phyloP scores from a whole-genome alignment of 2,113 vertebrate species.

The Hirundichthys speculiger region DNA sequence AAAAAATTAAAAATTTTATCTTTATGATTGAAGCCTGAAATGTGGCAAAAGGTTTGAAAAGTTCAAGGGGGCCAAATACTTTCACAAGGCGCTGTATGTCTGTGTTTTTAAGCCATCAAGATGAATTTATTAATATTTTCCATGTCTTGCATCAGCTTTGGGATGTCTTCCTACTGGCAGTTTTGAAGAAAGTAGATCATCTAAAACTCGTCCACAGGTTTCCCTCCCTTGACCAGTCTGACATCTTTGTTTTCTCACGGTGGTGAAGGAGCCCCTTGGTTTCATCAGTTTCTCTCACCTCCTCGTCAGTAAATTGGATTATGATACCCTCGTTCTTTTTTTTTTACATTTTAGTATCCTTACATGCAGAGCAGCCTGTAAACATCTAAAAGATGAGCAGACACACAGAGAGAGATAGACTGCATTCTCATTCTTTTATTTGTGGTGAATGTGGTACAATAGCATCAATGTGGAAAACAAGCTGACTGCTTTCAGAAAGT shows the following conservation, averaged over 20 bases:
- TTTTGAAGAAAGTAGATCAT: neutral
- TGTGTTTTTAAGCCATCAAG: no score
- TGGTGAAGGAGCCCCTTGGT: conserved; percentile 85
- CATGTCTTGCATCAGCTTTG: no score
- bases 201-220: neutral
- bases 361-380: no score
- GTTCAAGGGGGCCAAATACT: no score
- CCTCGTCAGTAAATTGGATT: conserved; percentile 83
- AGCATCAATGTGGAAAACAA: conserved; percentile 46
- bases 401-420: conserved; percentile 2
- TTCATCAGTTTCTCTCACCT: conserved; percentile 40
- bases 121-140: no score
- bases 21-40: no score
- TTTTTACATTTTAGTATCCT: neutral
- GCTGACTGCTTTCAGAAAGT: conserved; percentile 8
- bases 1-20: no score
- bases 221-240: neutral
- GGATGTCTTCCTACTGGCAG: neutral
- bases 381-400: conserved; percentile 3
- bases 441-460: conserved; percentile 65
- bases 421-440: conserved; percentile 74
- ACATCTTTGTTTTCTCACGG: conserved; percentile 74
- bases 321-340: neutral
- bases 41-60: no score
- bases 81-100: no score